Conservation (phyloP, 2,888 invertebrate species). For the Lithosia quadra region DNA sequence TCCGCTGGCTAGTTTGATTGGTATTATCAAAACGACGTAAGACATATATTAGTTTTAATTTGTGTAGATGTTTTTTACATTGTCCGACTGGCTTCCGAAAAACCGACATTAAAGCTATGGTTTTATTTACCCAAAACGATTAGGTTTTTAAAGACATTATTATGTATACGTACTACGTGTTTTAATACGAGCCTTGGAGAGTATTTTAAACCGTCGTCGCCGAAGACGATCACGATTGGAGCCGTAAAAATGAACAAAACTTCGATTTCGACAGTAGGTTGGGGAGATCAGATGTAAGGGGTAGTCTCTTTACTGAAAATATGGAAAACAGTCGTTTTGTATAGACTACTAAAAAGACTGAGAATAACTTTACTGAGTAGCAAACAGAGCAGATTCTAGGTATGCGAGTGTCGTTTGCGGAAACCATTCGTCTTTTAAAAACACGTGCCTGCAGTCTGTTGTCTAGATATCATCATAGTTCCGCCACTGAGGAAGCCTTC, state of each 20-base stretch:
- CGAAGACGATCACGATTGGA: too few relatives aligned
- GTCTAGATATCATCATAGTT: slow-evolving; percentile 21
- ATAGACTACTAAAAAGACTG: too few relatives aligned
- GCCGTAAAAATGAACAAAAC: not conserved
- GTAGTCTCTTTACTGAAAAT: not conserved
- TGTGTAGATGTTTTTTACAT: slow-evolving; percentile 22
- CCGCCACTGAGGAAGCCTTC: slow-evolving; percentile 18
- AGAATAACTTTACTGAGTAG: not conserved
- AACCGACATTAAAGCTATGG: not conserved
- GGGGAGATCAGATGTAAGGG: not conserved
- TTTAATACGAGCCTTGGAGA: not conserved
- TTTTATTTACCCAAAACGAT: not conserved
- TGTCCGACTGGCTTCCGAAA: not conserved
- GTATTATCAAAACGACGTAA: slow-evolving; percentile 23
- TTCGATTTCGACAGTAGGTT: not conserved
- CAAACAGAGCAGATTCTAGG: slow-evolving; percentile 1
- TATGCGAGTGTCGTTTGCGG: slow-evolving; percentile 18
- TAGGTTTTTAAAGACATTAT: not conserved
- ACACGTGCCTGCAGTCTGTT: slow-evolving; percentile 14
- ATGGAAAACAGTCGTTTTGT: not conserved
- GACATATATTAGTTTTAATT: slow-evolving; percentile 23
- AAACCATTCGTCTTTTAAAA: slow-evolving; percentile 16
- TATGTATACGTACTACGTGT: too few relatives aligned
- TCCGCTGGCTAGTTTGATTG: slow-evolving; percentile 27
- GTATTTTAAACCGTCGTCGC: not conserved